Conservation (phyloP, 1,140 invertebrate genomes). For the Maniola jurtina region DNA sequence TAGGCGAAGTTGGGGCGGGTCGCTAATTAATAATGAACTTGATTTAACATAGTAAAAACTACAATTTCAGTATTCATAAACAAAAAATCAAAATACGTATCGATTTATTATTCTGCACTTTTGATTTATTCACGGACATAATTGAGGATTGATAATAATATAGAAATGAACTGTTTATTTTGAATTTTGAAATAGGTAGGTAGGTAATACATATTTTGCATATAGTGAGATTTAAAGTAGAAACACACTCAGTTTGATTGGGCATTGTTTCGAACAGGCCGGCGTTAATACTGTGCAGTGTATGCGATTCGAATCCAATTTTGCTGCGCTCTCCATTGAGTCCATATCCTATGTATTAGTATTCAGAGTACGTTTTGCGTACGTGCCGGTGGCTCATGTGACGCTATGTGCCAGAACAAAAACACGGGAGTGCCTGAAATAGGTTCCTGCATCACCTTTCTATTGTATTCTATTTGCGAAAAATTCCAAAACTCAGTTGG, state of each 20-base stretch:
- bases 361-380: slow-evolving; percentile 48
- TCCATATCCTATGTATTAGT: slow-evolving; percentile 50
- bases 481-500: slow-evolving; percentile 28
- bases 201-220: background rate
- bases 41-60: no score
- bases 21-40: no score
- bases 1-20: no score
- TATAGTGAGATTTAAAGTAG: slow-evolving; percentile 8
- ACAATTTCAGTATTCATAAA: no score
- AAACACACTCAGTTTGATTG: slow-evolving; percentile 61
- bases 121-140: background rate
- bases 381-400: slow-evolving; percentile 61
- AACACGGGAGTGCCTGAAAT: slow-evolving; percentile 51
- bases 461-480: slow-evolving; percentile 40
- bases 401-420: slow-evolving; percentile 65
- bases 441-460: slow-evolving; percentile 41
- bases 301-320: slow-evolving; percentile 69
- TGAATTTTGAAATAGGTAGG: slow-evolving; percentile 8
- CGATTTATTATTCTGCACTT: no score
- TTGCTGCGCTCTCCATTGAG: slow-evolving; percentile 27
- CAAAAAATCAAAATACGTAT: no score
- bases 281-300: slow-evolving; percentile 53
- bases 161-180: no score
- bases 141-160: background rate
- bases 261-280: slow-evolving; percentile 58